These are phyloP conservation scores for Isurus oxyrinchus DNA, from an alignment of 2,113 vertebrate genomes.

Conservation along the genomic window DNA sequence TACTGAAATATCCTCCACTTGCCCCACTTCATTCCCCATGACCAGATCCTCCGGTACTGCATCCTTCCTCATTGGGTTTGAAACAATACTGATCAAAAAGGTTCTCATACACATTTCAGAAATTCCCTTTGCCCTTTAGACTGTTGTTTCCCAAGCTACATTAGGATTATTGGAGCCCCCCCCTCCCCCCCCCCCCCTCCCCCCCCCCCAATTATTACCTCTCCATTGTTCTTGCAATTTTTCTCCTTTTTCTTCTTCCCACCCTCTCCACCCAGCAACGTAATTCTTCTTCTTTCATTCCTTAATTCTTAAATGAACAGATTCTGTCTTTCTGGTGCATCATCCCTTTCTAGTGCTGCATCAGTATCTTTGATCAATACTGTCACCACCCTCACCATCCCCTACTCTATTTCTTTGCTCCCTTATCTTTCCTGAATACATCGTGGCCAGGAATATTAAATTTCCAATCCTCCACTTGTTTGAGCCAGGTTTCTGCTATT, in stretches of 20 bases:
- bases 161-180: no score
- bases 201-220: no score
- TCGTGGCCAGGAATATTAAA: neutral
- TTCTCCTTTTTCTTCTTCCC: neutral
- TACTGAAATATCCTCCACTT: no score
- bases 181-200: no score
- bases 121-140: neutral
- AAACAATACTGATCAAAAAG: neutral
- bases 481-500: neutral
- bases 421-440: neutral
- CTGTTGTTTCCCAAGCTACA: neutral
- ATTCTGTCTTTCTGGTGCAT: neutral
- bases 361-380: no score
- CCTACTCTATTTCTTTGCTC: neutral
- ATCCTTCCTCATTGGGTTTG: neutral
- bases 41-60: neutral
- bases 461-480: neutral
- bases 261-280: neutral
- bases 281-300: no score
- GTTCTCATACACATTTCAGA: neutral
- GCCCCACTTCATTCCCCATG: neutral
- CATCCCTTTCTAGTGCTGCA: neutral
- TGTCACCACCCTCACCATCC: no score
- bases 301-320: neutral
- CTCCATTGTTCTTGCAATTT: neutral